These are phyloP conservation scores for Glaucomys volans DNA, from an alignment of 2,113 vertebrate genomes.

Conservation along the genomic window DNA sequence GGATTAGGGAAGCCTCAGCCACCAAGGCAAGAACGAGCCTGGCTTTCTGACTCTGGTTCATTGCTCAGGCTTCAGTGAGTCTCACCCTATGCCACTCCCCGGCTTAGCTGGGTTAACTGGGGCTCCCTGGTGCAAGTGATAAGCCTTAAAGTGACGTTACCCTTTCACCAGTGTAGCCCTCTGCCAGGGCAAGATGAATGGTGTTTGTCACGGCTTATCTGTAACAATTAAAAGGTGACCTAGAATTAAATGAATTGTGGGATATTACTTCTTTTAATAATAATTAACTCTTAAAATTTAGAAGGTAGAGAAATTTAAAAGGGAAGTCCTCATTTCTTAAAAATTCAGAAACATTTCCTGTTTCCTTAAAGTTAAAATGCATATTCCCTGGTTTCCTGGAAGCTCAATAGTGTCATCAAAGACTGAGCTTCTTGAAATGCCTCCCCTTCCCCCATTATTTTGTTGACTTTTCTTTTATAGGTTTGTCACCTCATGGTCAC, in stretches of 20 bases:
- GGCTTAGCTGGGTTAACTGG: not conserved
- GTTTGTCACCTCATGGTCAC: not conserved
- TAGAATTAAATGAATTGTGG: not conserved
- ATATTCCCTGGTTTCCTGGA: not conserved
- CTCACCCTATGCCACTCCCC: not conserved
- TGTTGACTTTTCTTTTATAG: not conserved
- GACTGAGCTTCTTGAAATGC: not conserved
- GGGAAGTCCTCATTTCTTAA: not conserved
- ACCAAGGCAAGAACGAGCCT: not conserved
- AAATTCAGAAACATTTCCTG: not conserved
- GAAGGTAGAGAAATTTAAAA: not conserved
- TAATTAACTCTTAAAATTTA: not conserved
- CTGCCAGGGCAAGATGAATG: too few relatives aligned
- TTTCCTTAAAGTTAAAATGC: not conserved
- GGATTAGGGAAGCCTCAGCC: not conserved
- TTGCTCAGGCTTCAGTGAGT: not conserved
- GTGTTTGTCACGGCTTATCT: not conserved
- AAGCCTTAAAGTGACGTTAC: not conserved
- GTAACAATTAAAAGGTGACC: not conserved
- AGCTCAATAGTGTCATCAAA: not conserved
- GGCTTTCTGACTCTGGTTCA: not conserved
- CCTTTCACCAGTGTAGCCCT: not conserved
- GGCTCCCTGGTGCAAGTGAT: not conserved
- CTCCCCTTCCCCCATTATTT: not conserved
- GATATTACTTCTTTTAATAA: not conserved